phyloP scores from a whole-genome alignment of 2,888 invertebrate species.

The Rhamnusium bicolor region DNA sequence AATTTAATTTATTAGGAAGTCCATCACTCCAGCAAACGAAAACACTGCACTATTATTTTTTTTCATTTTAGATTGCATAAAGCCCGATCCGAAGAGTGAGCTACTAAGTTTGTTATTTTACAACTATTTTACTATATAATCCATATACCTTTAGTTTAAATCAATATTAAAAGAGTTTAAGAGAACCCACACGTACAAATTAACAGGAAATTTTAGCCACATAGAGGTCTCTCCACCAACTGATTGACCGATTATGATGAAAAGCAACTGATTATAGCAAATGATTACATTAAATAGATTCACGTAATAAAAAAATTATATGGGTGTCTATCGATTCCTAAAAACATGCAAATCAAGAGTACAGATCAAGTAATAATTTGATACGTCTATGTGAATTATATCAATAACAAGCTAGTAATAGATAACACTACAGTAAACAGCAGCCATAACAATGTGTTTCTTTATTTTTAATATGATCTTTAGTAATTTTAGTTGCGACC shows the following conservation, averaged over 20 bases:
- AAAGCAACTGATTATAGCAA: conserved; percentile 47
- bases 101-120: conserved; percentile 65
- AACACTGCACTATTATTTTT: conserved; percentile 66
- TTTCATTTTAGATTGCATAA: conserved; percentile 58
- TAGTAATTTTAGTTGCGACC: conserved; percentile 61
- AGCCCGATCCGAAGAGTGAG: conserved; percentile 70
- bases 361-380: conserved; percentile 57
- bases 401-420: conserved; percentile 65
- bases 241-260: conserved; percentile 37
- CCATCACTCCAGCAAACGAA: conserved; percentile 66
- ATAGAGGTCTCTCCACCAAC: conserved; percentile 32
- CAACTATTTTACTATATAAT: conserved; percentile 67
- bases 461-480: conserved; percentile 46
- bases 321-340: conserved; percentile 38
- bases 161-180: conserved; percentile 58
- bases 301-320: conserved; percentile 39
- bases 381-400: conserved; percentile 60
- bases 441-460: conserved; percentile 65
- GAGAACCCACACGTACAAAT: conserved; percentile 67
- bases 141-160: conserved; percentile 68
- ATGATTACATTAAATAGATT: conserved; percentile 40
- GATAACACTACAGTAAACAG: conserved; percentile 66
- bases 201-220: conserved; percentile 57
- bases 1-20: conserved; percentile 66
- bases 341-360: conserved; percentile 57